These are phyloP conservation scores for Aphrophora alni DNA, from an alignment of 2,888 invertebrate genomes.

Conservation along the genomic window DNA sequence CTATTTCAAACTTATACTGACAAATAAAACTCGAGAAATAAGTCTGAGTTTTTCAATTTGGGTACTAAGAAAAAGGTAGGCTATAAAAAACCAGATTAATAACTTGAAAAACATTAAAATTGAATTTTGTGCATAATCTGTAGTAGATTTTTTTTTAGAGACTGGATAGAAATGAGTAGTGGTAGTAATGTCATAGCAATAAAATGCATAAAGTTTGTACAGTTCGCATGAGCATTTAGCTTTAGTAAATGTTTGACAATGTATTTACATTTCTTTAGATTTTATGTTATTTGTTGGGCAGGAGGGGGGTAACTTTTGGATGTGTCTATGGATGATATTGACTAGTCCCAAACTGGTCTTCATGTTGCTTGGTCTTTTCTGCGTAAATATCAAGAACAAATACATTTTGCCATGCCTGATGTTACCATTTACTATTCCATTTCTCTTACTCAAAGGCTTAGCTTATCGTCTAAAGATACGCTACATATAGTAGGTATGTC, in stretches of 20 bases:
- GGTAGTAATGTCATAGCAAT: too few species aligned
- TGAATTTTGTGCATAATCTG: too few species aligned
- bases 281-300: conserved; percentile 12
- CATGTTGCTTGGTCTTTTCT: conserved; percentile 25
- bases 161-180: too few species aligned
- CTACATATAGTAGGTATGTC: not conserved
- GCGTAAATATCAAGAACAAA: conserved; percentile 27
- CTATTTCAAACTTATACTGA: too few species aligned
- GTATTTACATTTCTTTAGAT: not conserved
- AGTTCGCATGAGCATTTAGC: not conserved
- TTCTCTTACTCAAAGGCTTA: conserved; percentile 1
- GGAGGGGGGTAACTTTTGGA: conserved; percentile 37
- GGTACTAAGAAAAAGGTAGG: too few species aligned
- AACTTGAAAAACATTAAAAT: too few species aligned
- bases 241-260: not conserved
- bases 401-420: conserved; percentile 36
- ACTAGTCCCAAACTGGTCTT: conserved; percentile 31
- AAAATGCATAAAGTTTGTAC: too few species aligned
- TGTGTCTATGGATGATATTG: conserved; percentile 32
- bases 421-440: conserved; percentile 32
- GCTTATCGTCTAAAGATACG: not conserved
- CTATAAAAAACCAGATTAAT: too few species aligned
- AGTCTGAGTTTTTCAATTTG: too few species aligned
- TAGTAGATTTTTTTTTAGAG: too few species aligned
- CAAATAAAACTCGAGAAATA: too few species aligned